Base-by-base conservation (phyloP, 1,140 invertebrate genomes). In the Ptiloglossa arizonensis region DNA sequence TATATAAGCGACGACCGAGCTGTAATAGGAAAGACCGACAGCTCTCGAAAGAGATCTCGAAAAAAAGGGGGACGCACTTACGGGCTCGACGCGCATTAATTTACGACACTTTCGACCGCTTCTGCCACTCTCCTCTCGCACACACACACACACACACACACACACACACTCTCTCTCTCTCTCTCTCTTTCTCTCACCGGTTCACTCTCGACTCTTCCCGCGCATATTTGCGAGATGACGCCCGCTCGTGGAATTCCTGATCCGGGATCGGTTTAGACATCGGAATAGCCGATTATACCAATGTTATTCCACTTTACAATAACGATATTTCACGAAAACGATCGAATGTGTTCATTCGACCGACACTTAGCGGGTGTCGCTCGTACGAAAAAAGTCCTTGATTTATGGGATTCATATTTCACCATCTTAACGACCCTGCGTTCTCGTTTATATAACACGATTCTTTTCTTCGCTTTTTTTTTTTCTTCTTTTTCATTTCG, bases 51-150 rank as follows among this genome's bases (percentile, higher is more conserved):
- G 48, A 80, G 50, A 70, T 64, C 38, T 46, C 11, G 46, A 32
- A 59, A 41, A 27, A 19, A 56, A 56, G 38, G 11, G 50, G 62
- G 24, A 22, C 70, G 56, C 67, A 74, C 68, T 86, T 86, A 75
- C 68, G 22, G 24, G 46, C 60, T 35, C 62, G 29, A 59, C 41
- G 60, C 52, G 71, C 52, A 85, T 86, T 87, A 87, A 87, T 87
- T 87, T 87, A 87, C 78, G 83, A 79, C 83, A 78, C 59, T 66
- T 79, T 82, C 73, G 54, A 75, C 56, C 60, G 71, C 70, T 82
- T 82, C 72, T 79, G 66, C 67, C 71, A 73, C 41, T 79, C 82
- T 69, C 35, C 44, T 48, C 67, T 8, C 54, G 29, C 38, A 59
- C 32, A 44, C 38, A n/a, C n/a, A n/a, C n/a, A n/a, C n/a, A n/a